Conservation (phyloP, 2,888 invertebrate species). For the Electrophaes corylata region DNA sequence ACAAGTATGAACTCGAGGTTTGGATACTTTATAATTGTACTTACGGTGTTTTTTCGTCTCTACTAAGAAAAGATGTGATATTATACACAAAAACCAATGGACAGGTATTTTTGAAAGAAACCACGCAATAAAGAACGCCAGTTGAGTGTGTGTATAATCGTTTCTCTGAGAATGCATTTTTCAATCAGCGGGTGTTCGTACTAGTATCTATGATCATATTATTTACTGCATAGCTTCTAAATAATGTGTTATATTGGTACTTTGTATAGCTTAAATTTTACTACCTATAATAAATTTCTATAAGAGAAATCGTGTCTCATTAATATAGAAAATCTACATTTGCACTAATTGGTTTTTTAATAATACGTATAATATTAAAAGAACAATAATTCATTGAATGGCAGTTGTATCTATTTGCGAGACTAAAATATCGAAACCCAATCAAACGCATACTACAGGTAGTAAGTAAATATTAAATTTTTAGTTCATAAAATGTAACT, state of each 20-base stretch:
- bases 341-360: neutral
- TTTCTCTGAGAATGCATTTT: constrained; percentile 12
- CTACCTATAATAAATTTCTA: constrained; percentile 5
- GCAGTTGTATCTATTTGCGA: no score
- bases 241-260: constrained; percentile 1
- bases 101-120: neutral
- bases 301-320: neutral
- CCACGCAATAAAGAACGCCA: neutral
- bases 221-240: constrained; percentile 11
- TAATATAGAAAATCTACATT: neutral
- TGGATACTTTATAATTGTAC: neutral
- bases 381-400: no score
- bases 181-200: constrained; percentile 17
- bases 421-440: neutral
- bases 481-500: no score
- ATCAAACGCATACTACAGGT: neutral
- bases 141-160: constrained; percentile 48
- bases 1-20: constrained; percentile 26
- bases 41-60: neutral
- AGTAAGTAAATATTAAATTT: neutral
- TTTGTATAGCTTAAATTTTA: constrained; percentile 3
- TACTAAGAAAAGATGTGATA: neutral
- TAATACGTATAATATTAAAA: no score
- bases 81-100: neutral
- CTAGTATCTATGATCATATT: constrained; percentile 8